Evolutionary conservation across 2,888 invertebrate genomes (phyloP).

Genomic region (Pecten maximus): DNA sequence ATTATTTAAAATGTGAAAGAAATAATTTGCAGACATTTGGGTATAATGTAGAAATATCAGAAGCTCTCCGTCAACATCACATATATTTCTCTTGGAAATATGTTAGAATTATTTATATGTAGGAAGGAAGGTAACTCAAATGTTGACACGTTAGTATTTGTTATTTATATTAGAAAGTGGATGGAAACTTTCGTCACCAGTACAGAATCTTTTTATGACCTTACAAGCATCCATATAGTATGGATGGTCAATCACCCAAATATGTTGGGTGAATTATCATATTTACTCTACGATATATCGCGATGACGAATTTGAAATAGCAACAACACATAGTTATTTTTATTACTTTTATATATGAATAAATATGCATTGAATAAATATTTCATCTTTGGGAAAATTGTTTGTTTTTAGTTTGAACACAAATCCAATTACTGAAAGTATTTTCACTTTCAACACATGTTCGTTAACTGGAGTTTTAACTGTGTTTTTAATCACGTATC

Average conservation of each 20-base stretch:
- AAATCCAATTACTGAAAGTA: background rate
- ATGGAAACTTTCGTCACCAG: background rate
- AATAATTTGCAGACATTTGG: too few species aligned
- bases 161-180: background rate
- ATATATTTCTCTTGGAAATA: too few species aligned
- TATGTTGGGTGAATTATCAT: background rate
- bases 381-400: background rate
- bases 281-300: background rate
- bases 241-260: background rate
- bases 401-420: background rate
- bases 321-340: background rate
- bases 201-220: background rate
- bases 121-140: too few species aligned
- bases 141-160: too few species aligned
- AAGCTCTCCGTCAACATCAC: too few species aligned
- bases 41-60: too few species aligned
- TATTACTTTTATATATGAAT: conserved; percentile 6
- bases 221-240: background rate
- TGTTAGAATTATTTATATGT: too few species aligned
- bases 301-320: background rate
- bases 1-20: background rate
- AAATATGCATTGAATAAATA: background rate
- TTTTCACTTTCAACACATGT: background rate
- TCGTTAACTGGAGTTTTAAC: too few species aligned
- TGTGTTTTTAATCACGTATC: too few species aligned